Evolutionary conservation across 2,797 vertebrate species (phyloP).

Genomic region (Chaetodon trifasciatus): DNA sequence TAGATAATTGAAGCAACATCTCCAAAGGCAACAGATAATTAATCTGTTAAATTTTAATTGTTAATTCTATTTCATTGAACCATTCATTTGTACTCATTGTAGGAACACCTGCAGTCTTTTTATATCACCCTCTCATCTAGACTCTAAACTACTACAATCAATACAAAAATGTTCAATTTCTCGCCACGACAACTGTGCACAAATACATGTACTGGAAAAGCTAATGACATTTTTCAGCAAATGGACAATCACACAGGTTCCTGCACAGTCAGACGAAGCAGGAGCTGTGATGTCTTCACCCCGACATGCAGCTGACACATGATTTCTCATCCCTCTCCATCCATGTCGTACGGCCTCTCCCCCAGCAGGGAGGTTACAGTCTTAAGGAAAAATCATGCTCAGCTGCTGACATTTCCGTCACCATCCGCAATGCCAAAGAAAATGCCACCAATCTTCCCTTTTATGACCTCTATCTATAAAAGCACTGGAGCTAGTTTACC

Average conservation of each 20-base stretch:
- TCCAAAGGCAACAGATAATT: slow-evolving; percentile 12
- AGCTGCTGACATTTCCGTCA: slow-evolving; percentile 66
- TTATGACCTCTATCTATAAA: slow-evolving; percentile 58
- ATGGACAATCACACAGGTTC: neutral
- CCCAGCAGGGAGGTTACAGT: slow-evolving; percentile 55
- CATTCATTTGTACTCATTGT: slow-evolving; percentile 7
- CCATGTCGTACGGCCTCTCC: neutral
- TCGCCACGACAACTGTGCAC: neutral
- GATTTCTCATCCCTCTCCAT: slow-evolving; percentile 10
- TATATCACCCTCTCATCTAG: neutral
- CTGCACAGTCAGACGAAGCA: neutral
- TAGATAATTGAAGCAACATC: slow-evolving; percentile 20
- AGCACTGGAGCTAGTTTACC: slow-evolving; percentile 35
- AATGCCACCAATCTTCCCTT: slow-evolving; percentile 62
- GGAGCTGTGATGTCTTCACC: slow-evolving; percentile 20
- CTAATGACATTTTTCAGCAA: neutral
- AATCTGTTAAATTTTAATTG: neutral
- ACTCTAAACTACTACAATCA: neutral
- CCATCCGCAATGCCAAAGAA: slow-evolving; percentile 48
- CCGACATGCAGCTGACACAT: slow-evolving; percentile 12
- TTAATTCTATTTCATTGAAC: slow-evolving; percentile 3
- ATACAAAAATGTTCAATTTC: neutral
- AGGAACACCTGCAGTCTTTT: neutral
- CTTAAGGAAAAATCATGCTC: slow-evolving; percentile 39
- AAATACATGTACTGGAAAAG: neutral